Evolutionary conservation across 2,888 invertebrate genomes (phyloP).

Genomic region (Agrenia bidenticulata): DNA sequence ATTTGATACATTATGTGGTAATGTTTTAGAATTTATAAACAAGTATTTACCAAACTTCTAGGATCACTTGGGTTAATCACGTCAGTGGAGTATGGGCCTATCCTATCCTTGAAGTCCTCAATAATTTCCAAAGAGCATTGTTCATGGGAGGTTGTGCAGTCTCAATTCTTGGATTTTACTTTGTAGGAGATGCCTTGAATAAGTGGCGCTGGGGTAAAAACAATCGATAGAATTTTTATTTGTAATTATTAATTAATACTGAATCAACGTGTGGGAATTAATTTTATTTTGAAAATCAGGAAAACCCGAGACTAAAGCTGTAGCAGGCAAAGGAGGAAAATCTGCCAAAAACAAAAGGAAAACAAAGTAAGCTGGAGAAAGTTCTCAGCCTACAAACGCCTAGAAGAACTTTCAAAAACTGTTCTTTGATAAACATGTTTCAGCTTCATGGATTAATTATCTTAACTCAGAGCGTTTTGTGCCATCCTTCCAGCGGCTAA

Average conservation of each 20-base stretch:
- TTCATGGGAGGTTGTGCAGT: slow-evolving; percentile 64
- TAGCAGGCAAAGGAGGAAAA: slow-evolving; percentile 15
- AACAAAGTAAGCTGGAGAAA: slow-evolving; percentile 16
- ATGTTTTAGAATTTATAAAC: no score
- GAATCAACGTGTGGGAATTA: background rate
- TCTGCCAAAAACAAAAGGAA: slow-evolving; percentile 23
- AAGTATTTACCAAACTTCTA: slow-evolving; percentile 51
- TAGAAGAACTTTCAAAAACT: no score
- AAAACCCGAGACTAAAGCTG: slow-evolving; percentile 16
- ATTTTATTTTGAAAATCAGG: slow-evolving; percentile 3
- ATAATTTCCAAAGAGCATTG: slow-evolving; percentile 68
- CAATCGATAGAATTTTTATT: background rate
- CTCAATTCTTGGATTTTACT: slow-evolving; percentile 67
- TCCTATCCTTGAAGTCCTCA: slow-evolving; percentile 78
- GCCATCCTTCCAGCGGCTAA: no score
- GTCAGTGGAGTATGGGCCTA: slow-evolving; percentile 86
- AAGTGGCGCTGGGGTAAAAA: slow-evolving; percentile 69
- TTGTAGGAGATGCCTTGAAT: slow-evolving; percentile 72
- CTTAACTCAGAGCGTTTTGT: no score
- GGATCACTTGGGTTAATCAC: slow-evolving; percentile 71
- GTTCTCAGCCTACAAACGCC: no score
- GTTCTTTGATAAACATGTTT: no score
- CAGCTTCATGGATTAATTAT: no score
- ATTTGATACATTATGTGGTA: no score
- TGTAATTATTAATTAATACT: background rate